A percentile compares a stretch with the other conserved stretches of the same genome.
Evolutionary conservation across 2,113 vertebrate species (phyloP).

Genomic region (Phylloscopus whistleri): DNA sequence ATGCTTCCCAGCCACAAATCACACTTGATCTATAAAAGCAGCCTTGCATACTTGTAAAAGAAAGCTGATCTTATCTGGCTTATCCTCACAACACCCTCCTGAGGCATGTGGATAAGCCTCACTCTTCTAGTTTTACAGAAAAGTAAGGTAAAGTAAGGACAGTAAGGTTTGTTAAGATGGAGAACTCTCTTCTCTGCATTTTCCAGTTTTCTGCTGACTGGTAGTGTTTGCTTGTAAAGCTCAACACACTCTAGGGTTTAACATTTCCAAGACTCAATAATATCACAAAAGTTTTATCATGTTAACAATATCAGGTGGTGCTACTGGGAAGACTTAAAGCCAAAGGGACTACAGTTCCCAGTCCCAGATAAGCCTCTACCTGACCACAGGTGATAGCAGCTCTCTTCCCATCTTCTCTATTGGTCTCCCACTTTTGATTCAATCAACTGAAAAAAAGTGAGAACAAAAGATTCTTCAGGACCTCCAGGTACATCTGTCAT

Average conservation of each 20-base stretch:
- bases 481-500: not conserved
- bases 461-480: not conserved
- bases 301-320: not conserved
- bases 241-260: not conserved
- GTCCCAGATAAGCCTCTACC: not conserved
- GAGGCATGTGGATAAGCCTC: not conserved
- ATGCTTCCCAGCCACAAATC: not conserved
- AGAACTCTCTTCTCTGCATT: not conserved
- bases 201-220: not conserved
- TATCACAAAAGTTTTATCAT: not conserved
- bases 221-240: not conserved
- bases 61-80: not conserved
- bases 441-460: not conserved
- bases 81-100: not conserved
- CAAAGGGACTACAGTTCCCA: not conserved
- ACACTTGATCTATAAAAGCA: not conserved
- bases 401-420: not conserved
- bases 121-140: not conserved
- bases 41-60: not conserved
- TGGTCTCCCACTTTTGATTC: not conserved
- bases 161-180: not conserved
- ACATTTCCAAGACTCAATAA: not conserved
- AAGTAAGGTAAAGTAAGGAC: not conserved
- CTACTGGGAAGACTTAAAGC: not conserved
- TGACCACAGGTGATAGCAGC: not conserved